Conservation (phyloP, 2,113 vertebrate genomes). For the Elanus axillaris region DNA sequence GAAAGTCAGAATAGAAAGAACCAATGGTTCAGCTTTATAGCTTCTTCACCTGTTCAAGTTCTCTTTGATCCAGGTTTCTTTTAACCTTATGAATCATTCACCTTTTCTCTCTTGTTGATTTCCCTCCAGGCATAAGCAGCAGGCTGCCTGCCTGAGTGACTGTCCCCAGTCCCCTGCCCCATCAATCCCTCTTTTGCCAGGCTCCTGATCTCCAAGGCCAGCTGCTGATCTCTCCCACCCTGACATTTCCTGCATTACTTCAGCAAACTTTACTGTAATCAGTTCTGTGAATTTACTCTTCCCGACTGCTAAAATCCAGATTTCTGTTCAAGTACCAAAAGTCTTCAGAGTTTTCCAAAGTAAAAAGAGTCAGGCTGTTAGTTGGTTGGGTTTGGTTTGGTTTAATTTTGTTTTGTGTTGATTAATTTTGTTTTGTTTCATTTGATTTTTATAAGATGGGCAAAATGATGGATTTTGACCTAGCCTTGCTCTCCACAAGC, state of each 20-base stretch:
- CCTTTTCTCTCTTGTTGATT: background rate
- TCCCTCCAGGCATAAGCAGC: accelerated
- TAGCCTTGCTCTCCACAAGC: background rate
- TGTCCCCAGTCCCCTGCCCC: background rate
- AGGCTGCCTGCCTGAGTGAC: background rate
- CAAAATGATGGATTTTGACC: background rate
- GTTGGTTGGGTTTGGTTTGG: background rate
- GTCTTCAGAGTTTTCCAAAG: background rate
- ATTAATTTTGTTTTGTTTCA: too few relatives aligned
- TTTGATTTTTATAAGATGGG: background rate
- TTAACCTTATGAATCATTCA: background rate
- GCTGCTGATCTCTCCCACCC: background rate
- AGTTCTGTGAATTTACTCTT: background rate
- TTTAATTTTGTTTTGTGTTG: background rate
- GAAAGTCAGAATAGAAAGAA: background rate
- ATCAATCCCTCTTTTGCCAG: background rate
- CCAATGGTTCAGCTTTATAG: background rate
- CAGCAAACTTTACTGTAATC: background rate
- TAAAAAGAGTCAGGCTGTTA: background rate
- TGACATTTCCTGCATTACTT: background rate
- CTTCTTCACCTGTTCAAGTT: background rate
- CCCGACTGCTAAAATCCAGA: background rate
- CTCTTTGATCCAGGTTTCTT: background rate
- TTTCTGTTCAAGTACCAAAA: background rate
- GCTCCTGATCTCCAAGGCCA: background rate